Conservation (phyloP, 2,113 vertebrate species). For the Dicentrarchus labrax region DNA sequence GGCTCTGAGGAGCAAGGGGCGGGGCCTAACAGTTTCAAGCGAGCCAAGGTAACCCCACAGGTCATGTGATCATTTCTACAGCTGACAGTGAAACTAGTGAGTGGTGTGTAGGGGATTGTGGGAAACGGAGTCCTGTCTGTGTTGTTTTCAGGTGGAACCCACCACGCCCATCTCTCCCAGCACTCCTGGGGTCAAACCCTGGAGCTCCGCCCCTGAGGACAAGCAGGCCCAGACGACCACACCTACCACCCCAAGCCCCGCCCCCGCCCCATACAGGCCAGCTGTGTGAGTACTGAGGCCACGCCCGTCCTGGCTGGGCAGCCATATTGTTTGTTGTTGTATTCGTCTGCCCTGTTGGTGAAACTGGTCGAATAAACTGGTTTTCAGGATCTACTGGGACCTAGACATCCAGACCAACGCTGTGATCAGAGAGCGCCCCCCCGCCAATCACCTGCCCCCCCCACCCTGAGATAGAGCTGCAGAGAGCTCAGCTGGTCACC, state of each 20-base stretch:
- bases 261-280: slow-evolving; percentile 85
- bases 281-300: slow-evolving; percentile 88
- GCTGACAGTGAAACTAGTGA: not conserved
- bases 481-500: slow-evolving; percentile 93
- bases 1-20: slow-evolving; percentile 90
- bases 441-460: slow-evolving; percentile 88
- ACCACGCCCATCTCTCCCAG: slow-evolving; percentile 92
- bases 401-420: slow-evolving; percentile 96
- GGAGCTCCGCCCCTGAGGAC: slow-evolving; percentile 90
- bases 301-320: too few species aligned
- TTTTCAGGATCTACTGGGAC: slow-evolving; percentile 89
- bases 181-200: slow-evolving; percentile 91
- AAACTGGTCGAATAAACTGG: not conserved
- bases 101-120: slow-evolving; percentile 1
- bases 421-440: slow-evolving; percentile 90
- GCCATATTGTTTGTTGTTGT: too few species aligned
- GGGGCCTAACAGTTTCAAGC: slow-evolving; percentile 89
- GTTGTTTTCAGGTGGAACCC: slow-evolving; percentile 81
- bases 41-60: slow-evolving; percentile 84
- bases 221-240: slow-evolving; percentile 81
- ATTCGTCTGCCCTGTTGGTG: too few species aligned
- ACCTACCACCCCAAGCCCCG: slow-evolving; percentile 65
- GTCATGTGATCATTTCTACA: not conserved
- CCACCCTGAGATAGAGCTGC: slow-evolving; percentile 96
- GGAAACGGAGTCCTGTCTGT: not conserved